A percentile compares a stretch with the other conserved stretches of the same genome.
Conservation (phyloP, 2,113 vertebrate species). For the Scomber colias region DNA sequence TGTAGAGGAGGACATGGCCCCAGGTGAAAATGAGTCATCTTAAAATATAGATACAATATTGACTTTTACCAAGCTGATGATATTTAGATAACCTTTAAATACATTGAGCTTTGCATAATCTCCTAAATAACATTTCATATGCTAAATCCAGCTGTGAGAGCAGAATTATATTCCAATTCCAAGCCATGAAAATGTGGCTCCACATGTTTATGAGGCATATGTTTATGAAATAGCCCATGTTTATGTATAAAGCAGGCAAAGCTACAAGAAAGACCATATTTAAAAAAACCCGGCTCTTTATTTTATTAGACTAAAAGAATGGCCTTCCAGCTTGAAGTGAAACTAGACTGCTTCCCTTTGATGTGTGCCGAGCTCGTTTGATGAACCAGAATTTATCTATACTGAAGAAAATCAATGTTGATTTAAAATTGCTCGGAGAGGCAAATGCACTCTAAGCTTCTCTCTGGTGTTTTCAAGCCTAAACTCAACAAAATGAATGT, state of each 20-base stretch:
- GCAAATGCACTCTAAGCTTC: background rate
- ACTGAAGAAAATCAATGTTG: conserved; percentile 42
- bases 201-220: background rate
- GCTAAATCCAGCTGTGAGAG: background rate
- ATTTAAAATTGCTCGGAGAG: conserved; percentile 25
- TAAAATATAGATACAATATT: conserved; percentile 1
- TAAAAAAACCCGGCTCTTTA: background rate
- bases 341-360: conserved; percentile 14
- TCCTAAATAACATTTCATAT: conserved; percentile 14
- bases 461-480: background rate
- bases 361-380: conserved; percentile 7
- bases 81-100: conserved; percentile 38
- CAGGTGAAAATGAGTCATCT: conserved; percentile 19
- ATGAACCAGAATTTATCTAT: conserved; percentile 37
- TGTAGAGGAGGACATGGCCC: background rate
- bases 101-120: background rate
- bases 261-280: background rate
- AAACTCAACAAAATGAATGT: conserved; percentile 32
- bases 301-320: conserved; percentile 26
- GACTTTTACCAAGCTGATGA: conserved; percentile 5
- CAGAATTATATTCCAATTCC: background rate
- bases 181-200: background rate
- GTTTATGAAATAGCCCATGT: conserved; percentile 23
- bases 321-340: conserved; percentile 9
- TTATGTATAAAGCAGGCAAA: conserved; percentile 32